These are phyloP conservation scores for Rachycentron canadum DNA, from an alignment of 2,797 vertebrate species.

Conservation along the genomic window DNA sequence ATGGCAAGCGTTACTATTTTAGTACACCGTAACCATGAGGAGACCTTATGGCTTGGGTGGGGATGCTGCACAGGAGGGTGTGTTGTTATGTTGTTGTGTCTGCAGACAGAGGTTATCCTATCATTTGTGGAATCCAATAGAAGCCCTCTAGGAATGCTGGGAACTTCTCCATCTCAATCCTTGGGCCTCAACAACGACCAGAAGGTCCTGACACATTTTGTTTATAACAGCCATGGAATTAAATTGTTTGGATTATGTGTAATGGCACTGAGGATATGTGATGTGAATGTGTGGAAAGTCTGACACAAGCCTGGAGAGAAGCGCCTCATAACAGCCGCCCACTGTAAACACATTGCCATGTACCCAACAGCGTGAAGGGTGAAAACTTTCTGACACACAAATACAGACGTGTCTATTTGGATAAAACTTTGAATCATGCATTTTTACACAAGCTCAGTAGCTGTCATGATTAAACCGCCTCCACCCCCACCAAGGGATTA, in stretches of 20 bases:
- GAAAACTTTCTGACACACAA: constrained; percentile 17
- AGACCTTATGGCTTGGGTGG: constrained; percentile 63
- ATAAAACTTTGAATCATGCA: constrained; percentile 17
- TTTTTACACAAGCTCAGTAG: constrained; percentile 1
- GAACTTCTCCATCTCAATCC: constrained; percentile 51
- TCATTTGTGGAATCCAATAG: constrained; percentile 50
- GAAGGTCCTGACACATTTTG: constrained; percentile 42
- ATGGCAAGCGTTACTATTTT: constrained; percentile 58
- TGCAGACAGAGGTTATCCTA: constrained; percentile 48
- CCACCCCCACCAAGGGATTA: constrained; percentile 2
- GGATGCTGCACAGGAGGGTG: constrained; percentile 51
- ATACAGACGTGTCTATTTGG: constrained; percentile 24
- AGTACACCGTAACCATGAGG: constrained; percentile 41
- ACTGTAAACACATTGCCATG: constrained; percentile 41
- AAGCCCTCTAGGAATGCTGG: constrained; percentile 61
- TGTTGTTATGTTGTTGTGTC: constrained; percentile 76
- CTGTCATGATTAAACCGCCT: background rate
- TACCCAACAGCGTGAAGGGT: constrained; percentile 4
- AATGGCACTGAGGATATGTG: constrained; percentile 45
- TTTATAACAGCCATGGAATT: constrained; percentile 56
- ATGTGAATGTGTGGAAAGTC: constrained; percentile 65
- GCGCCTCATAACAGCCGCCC: constrained; percentile 51
- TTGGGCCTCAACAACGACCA: constrained; percentile 2
- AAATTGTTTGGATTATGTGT: constrained; percentile 66
- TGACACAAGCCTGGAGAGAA: constrained; percentile 58